phyloP scores from a whole-genome alignment of 2,113 vertebrate genomes.

The Albula goreensis region DNA sequence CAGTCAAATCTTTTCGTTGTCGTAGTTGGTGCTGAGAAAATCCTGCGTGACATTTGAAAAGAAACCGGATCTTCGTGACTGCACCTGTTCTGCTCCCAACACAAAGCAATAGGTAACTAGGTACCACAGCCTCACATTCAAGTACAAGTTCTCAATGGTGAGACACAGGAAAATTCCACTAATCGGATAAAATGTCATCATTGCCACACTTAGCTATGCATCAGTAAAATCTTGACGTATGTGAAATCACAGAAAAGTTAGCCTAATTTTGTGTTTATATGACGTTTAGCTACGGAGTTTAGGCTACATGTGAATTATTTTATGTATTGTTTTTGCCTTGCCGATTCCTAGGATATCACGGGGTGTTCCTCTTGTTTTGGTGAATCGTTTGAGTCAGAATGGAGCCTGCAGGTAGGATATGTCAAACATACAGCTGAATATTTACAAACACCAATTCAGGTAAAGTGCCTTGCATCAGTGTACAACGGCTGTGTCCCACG shows the following conservation, averaged over 20 bases:
- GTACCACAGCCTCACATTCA: not conserved
- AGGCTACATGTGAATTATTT: not conserved
- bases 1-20: not conserved
- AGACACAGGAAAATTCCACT: no score
- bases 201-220: no score
- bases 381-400: not conserved
- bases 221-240: no score
- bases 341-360: not conserved
- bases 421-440: no score
- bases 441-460: no score
- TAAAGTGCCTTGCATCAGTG: no score
- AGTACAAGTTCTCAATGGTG: not conserved
- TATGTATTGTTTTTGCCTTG: not conserved
- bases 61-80: not conserved
- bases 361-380: not conserved
- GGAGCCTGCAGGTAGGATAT: not conserved
- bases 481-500: no score
- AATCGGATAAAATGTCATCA: no score
- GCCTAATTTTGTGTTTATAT: no score
- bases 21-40: not conserved
- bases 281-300: no score
- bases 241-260: no score
- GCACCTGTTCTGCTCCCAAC: not conserved
- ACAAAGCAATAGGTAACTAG: not conserved
- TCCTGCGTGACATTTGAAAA: not conserved